phyloP scores from a whole-genome alignment of 2,113 vertebrate genomes.

The Megaceryle torquata region DNA sequence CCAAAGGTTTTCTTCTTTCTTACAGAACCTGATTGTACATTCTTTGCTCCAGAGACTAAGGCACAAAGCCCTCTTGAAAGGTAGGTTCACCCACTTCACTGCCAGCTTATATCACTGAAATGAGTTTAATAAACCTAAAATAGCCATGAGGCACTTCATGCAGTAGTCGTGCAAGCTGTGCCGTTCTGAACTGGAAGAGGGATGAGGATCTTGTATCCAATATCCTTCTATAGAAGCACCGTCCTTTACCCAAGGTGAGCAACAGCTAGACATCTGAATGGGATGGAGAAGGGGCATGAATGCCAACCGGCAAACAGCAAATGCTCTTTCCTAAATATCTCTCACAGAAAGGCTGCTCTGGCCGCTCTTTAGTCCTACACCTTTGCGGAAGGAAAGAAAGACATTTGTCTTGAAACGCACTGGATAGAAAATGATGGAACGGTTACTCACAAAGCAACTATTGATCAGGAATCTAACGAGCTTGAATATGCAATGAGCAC shows the following conservation, averaged over 20 bases:
- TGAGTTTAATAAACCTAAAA: background rate
- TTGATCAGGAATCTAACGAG: background rate
- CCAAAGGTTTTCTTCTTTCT: background rate
- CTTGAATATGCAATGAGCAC: background rate
- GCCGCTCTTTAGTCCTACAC: background rate
- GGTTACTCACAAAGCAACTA: background rate
- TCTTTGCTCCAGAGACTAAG: background rate
- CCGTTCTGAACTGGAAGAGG: background rate
- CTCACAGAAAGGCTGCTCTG: background rate
- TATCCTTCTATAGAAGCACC: background rate
- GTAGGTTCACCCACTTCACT: background rate
- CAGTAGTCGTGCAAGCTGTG: background rate
- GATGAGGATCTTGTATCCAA: background rate
- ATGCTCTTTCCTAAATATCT: background rate
- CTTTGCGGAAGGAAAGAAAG: background rate
- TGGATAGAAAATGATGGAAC: background rate
- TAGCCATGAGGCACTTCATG: background rate
- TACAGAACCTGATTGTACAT: background rate
- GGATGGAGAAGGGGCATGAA: background rate
- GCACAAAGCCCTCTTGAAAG: background rate
- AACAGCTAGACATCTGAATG: background rate
- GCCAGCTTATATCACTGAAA: background rate
- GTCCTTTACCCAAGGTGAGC: background rate
- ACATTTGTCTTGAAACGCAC: background rate
- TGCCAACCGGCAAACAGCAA: background rate